Evolutionary conservation across 1,140 invertebrate species (phyloP), one percentile per base, ranked within the genome.

Genomic region (Drosophila funebris): DNA sequence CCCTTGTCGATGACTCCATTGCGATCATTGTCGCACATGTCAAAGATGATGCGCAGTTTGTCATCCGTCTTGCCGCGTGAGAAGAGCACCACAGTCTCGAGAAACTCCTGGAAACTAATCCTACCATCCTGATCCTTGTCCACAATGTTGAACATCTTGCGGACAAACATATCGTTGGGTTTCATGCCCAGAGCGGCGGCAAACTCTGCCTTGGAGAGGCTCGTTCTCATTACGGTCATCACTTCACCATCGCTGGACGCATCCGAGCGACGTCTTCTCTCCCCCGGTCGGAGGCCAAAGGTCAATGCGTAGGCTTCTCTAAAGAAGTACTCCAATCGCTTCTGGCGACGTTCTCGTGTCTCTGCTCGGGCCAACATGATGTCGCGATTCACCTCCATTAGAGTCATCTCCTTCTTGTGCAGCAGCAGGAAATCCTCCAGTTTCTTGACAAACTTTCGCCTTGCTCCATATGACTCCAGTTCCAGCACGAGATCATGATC

Each of bases 121-220:
- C 97, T 94, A 0, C 98, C 97, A 92, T 99, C 98, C 43, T 97
- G 94, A 91, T 99, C 97, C 83, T 98, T 98, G 91, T 99, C 98
- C 0, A 99, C 98, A 76, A 99, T 98, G 78, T 98, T 98, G 91
- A 99, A 99, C 98, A 99, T 99, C 92, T 99, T 97, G 75, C 98
- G 96, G 0, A 99, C 98, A 92, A 99, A 99, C 9, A 99, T 96
- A 20, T 98, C 98, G 90, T 98, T 97, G 0, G 96, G 93, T 92
- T 97, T 97, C 97, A 99, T 99, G 14, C 98, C 98, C 3, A 99
- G 93, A 0, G 99, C 98, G 62, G 96, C 97, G 0, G 99, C 99
- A 92, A 99, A 99, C 92, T 99, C 99, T 33, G 96, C 95, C 92
- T 98, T 97, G 0, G 97, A 98, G 43, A 99, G 92, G 1, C 97